Evolutionary conservation across 2,888 invertebrate species (phyloP).

Genomic region (Drosophila putrida): DNA sequence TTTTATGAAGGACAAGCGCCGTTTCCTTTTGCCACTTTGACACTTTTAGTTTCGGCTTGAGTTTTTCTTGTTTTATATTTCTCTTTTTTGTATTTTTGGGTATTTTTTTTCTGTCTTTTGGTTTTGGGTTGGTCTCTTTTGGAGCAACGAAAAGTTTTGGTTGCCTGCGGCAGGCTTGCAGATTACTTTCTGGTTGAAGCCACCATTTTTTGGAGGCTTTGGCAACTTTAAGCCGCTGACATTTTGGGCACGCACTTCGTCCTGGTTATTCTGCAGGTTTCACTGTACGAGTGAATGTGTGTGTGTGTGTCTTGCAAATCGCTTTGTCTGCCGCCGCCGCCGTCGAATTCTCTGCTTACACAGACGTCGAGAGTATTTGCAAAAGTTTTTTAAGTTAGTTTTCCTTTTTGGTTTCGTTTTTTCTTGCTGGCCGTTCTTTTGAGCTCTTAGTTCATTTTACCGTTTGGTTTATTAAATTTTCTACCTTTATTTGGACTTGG

Average conservation of each 20-base stretch:
- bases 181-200: slow-evolving; percentile 69
- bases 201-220: slow-evolving; percentile 50
- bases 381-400: slow-evolving; percentile 41
- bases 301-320: slow-evolving; percentile 49
- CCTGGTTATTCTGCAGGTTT: slow-evolving; percentile 19
- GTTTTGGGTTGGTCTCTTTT: slow-evolving; percentile 30
- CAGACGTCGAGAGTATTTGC: slow-evolving; percentile 41
- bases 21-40: slow-evolving; percentile 72
- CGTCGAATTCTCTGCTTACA: slow-evolving; percentile 12
- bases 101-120: slow-evolving; percentile 14
- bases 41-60: slow-evolving; percentile 71
- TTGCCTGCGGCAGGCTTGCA: slow-evolving; percentile 70
- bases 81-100: slow-evolving; percentile 7
- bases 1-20: slow-evolving; percentile 22
- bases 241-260: slow-evolving; percentile 75
- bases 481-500: slow-evolving; percentile 54
- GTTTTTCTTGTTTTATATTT: slow-evolving; percentile 42
- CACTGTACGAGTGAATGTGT: slow-evolving; percentile 12
- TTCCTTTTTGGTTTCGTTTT: no score
- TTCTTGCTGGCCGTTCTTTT: slow-evolving; percentile 5
- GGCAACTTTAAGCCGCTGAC: slow-evolving; percentile 76
- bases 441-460: slow-evolving; percentile 61
- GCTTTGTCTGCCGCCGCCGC: slow-evolving; percentile 50
- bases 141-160: slow-evolving; percentile 60
- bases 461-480: slow-evolving; percentile 75